phyloP scores from a whole-genome alignment of 2,113 vertebrate species.

The Cryptoleucopteryx plumbea region DNA sequence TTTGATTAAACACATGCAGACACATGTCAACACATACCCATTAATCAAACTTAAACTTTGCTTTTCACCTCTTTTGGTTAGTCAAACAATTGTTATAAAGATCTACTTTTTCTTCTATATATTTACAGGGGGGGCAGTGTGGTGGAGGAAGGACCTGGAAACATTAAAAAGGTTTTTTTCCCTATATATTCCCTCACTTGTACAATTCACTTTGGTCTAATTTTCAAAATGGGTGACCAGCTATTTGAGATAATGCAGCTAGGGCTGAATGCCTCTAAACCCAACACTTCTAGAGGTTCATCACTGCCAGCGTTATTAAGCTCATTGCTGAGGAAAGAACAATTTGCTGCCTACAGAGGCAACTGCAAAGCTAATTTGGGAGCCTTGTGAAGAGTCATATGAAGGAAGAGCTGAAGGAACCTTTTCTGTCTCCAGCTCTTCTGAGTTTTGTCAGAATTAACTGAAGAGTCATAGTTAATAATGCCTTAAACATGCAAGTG shows the following conservation, averaged over 20 bases:
- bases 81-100: neutral
- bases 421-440: neutral
- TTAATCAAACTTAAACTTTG: conserved; percentile 24
- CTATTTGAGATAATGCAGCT: neutral
- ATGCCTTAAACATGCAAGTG: neutral
- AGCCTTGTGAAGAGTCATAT: neutral
- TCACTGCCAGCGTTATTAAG: neutral
- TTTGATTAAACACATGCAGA: conserved; percentile 29
- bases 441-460: neutral
- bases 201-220: neutral
- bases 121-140: rapidly evolving
- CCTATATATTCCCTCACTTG: neutral
- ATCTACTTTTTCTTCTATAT: neutral
- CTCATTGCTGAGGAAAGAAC: neutral
- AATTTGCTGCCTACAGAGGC: neutral
- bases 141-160: neutral
- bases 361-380: neutral
- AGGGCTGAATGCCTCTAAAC: neutral
- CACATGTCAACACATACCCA: neutral
- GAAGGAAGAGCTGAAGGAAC: neutral
- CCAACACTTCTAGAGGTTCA: neutral
- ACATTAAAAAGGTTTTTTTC: neutral
- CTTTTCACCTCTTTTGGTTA: neutral
- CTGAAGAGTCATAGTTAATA: neutral
- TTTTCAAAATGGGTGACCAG: neutral